Percentiles rank a stretch among this genome's conserved stretches.
Conservation (phyloP, 2,888 invertebrate species). For the Formica aserva region DNA sequence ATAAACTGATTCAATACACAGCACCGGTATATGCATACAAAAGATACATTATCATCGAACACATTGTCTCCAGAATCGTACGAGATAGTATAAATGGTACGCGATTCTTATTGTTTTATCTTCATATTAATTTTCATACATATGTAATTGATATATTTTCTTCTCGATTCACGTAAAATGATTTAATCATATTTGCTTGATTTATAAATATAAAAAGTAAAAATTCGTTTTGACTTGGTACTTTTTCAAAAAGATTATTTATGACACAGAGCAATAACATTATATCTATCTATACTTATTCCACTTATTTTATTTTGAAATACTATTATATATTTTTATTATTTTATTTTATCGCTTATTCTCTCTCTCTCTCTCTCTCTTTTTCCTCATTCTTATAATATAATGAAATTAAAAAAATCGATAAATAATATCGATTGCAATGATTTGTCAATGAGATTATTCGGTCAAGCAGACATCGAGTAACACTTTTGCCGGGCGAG, state of each 20-base stretch:
- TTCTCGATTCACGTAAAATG: neutral
- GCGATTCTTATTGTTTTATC: neutral
- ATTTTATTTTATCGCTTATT: neutral
- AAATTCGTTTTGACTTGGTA: neutral
- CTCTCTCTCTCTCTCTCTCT: neutral
- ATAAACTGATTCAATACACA: slow-evolving; percentile 62
- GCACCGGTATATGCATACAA: slow-evolving; percentile 30
- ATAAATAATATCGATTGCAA: neutral
- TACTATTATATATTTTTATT: neutral
- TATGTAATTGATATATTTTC: neutral
- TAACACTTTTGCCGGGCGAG: neutral
- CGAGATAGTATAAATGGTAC: slow-evolving; percentile 44
- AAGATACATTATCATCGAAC: neutral
- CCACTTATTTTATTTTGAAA: neutral
- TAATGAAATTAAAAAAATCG: neutral
- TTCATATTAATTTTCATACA: neutral
- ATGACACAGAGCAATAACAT: neutral
- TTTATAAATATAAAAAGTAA: slow-evolving; percentile 39
- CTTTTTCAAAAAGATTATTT: neutral
- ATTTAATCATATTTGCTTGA: neutral
- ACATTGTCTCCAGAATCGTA: slow-evolving; percentile 20
- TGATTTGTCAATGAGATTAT: neutral
- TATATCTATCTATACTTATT: neutral
- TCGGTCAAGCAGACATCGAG: neutral
- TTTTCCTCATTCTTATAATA: neutral